Conservation (phyloP, 1,140 invertebrate species). For the Heliconius hermathena region DNA sequence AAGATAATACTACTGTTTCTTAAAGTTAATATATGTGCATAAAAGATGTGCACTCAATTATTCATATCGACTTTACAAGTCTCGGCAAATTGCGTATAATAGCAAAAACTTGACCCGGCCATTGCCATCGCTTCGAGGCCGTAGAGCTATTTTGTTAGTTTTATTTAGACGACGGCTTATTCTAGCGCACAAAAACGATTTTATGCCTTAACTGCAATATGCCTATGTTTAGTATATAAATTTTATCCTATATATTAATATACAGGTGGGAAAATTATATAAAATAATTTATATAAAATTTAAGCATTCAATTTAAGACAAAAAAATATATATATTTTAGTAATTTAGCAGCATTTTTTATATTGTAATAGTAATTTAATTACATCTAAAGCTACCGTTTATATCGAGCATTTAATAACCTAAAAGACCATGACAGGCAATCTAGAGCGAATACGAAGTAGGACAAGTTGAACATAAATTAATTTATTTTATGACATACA, state of each 20-base stretch:
- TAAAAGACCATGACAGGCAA: constrained; percentile 48
- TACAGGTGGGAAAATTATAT: too few relatives aligned
- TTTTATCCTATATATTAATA: not conserved
- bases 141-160: constrained; percentile 24
- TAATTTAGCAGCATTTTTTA: not conserved
- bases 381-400: not conserved
- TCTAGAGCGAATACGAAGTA: constrained; percentile 47
- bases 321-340: too few relatives aligned
- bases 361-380: not conserved
- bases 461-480: constrained; percentile 56
- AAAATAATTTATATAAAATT: too few relatives aligned
- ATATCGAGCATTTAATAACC: constrained; percentile 31
- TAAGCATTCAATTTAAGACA: too few relatives aligned
- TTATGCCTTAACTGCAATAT: constrained; percentile 4
- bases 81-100: constrained; percentile 40
- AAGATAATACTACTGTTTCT: constrained; percentile 23
- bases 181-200: not conserved
- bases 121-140: constrained; percentile 37
- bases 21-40: constrained; percentile 36
- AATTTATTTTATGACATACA: constrained; percentile 41
- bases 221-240: not conserved
- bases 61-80: constrained; percentile 44
- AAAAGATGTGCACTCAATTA: constrained; percentile 44
- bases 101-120: constrained; percentile 39
- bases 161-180: constrained; percentile 19